These are phyloP conservation scores for Ceyx margarethae DNA, from an alignment of 2,113 vertebrate genomes.

Conservation along the genomic window DNA sequence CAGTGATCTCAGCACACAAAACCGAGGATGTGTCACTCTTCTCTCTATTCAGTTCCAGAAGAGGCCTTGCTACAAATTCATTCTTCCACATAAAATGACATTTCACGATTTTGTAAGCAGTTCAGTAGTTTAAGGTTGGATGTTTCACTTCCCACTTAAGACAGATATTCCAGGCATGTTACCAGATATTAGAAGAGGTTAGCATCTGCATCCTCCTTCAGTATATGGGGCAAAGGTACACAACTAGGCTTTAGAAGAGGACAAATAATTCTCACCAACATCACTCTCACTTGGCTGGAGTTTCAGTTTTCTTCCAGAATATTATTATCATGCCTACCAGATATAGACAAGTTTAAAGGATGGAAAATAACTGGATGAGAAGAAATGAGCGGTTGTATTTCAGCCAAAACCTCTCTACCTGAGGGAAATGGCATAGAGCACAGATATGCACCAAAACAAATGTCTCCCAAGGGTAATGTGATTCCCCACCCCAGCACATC, in stretches of 20 bases:
- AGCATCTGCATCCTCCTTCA: not conserved
- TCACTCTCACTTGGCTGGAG: not conserved
- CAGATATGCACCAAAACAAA: not conserved
- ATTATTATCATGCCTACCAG: not conserved
- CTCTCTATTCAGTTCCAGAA: not conserved
- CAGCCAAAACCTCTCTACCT: not conserved
- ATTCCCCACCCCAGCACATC: not conserved
- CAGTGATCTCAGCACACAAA: not conserved
- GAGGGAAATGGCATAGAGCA: not conserved
- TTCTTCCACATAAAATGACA: not conserved
- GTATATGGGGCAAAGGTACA: not conserved
- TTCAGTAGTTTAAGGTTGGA: not conserved
- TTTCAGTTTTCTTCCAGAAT: not conserved
- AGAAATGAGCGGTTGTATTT: not conserved
- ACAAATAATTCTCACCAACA: not conserved
- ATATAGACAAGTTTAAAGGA: not conserved
- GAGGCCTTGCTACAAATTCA: not conserved
- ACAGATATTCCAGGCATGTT: not conserved
- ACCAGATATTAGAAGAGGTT: not conserved
- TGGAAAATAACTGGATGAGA: not conserved
- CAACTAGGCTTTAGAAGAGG: not conserved
- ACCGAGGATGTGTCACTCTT: not conserved
- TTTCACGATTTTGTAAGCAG: not conserved
- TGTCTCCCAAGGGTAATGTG: not conserved
- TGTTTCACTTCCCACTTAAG: not conserved